Conservation (phyloP, 2,888 invertebrate genomes). For the Lamellibrachia columna region DNA sequence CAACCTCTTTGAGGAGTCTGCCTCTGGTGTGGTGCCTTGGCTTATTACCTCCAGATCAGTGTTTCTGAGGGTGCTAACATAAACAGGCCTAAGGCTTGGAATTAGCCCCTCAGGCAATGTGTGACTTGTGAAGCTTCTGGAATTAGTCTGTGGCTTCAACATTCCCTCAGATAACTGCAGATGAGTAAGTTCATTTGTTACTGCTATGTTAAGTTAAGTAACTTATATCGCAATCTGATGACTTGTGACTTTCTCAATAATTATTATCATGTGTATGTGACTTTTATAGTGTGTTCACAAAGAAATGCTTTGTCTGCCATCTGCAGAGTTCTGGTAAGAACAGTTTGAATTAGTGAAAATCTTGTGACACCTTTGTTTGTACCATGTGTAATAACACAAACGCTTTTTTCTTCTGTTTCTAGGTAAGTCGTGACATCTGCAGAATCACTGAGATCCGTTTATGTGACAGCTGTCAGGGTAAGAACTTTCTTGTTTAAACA, state of each 20-base stretch:
- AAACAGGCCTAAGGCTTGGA: not conserved
- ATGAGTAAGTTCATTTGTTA: not conserved
- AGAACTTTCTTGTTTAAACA: not conserved
- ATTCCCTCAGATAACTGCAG: not conserved
- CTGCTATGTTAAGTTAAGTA: not conserved
- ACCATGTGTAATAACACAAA: not conserved
- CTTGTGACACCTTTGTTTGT: not conserved
- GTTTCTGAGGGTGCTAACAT: not conserved
- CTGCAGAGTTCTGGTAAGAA: not conserved
- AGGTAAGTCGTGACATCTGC: slow-evolving; percentile 6
- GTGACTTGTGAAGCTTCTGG: not conserved
- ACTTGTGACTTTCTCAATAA: not conserved
- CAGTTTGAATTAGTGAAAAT: not conserved
- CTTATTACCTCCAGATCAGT: not conserved
- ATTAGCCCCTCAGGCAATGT: not conserved
- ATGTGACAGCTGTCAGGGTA: not conserved
- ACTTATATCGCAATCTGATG: not conserved
- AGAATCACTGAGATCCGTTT: not conserved
- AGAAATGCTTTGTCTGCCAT: not conserved
- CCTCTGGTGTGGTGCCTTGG: not conserved
- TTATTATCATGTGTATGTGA: not conserved
- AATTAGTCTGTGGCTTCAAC: not conserved
- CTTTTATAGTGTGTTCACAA: not conserved
- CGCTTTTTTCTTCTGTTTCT: not conserved
- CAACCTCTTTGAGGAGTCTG: not conserved